Conservation (phyloP, 2,888 invertebrate species). For the Ramazzottius varieornatus region DNA sequence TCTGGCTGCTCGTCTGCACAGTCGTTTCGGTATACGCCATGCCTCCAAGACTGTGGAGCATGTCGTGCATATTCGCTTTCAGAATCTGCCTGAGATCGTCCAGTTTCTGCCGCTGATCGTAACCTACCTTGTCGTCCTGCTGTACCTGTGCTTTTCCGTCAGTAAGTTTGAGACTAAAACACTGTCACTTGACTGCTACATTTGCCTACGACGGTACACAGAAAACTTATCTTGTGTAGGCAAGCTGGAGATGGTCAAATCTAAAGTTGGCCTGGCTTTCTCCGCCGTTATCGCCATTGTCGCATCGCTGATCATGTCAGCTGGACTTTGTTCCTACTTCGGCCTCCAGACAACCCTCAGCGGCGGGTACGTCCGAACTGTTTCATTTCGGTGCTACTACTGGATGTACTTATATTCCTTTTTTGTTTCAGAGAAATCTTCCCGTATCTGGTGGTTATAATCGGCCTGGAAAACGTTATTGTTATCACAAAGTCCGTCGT, state of each 20-base stretch:
- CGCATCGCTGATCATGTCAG: conserved; percentile 64
- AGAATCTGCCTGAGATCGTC: conserved; percentile 55
- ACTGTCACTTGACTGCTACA: not conserved
- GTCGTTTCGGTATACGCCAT: too few relatives aligned
- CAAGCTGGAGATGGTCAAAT: conserved; percentile 74
- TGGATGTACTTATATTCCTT: not conserved
- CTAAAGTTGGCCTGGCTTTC: conserved; percentile 56
- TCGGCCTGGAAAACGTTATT: conserved; percentile 56
- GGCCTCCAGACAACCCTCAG: conserved; percentile 18
- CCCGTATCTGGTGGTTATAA: conserved; percentile 75
- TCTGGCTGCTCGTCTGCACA: too few relatives aligned
- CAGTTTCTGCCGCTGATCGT: conserved; percentile 57
- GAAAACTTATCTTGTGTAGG: conserved; percentile 16
- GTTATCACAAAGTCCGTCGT: conserved; percentile 76
- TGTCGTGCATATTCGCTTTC: conserved; percentile 51
- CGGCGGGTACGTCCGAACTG: conserved; percentile 18
- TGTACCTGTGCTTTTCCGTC: conserved; percentile 81
- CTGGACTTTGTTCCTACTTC: conserved; percentile 29
- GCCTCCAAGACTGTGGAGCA: conserved; percentile 12
- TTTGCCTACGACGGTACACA: conserved; percentile 3
- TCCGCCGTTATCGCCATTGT: conserved; percentile 56
- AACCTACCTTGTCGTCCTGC: conserved; percentile 55
- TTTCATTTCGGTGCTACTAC: not conserved
- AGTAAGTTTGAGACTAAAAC: conserved; percentile 24
- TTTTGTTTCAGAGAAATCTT: conserved; percentile 44